Evolutionary conservation across 2,797 vertebrate genomes (phyloP).

Genomic region (Spinibarbus caldwelli): DNA sequence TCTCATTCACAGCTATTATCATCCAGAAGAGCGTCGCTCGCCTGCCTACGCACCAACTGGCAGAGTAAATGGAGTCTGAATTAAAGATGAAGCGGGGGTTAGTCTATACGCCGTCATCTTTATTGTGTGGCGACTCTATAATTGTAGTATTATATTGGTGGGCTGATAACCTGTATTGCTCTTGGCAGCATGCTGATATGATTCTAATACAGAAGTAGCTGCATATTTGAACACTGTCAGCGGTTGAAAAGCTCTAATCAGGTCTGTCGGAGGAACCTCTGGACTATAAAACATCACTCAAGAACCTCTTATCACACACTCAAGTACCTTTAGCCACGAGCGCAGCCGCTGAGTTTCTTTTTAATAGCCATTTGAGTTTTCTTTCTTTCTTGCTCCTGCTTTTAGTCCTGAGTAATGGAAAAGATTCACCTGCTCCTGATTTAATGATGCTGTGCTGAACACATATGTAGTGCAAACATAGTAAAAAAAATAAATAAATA

Average conservation of each 20-base stretch:
- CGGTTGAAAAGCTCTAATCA: conserved; percentile 4
- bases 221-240: conserved; percentile 9
- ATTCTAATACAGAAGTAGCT: conserved; percentile 17
- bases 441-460: neutral
- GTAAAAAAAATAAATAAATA: too few species aligned
- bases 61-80: conserved; percentile 26
- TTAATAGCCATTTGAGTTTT: neutral
- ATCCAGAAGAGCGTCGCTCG: conserved; percentile 47
- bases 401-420: neutral
- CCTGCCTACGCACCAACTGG: conserved; percentile 44
- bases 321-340: neutral
- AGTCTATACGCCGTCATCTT: conserved; percentile 10
- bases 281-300: conserved; percentile 29
- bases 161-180: conserved; percentile 39
- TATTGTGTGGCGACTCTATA: conserved; percentile 39
- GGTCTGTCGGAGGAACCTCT: neutral
- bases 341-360: neutral
- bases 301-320: conserved; percentile 19
- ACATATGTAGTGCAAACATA: neutral
- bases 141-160: conserved; percentile 30
- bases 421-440: neutral
- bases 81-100: conserved; percentile 21
- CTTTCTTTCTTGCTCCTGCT: neutral
- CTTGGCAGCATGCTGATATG: conserved; percentile 34
- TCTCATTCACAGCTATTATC: conserved; percentile 57